Base-by-base conservation (phyloP, 2,113 vertebrate species). In the Oryzias woworae region DNA sequence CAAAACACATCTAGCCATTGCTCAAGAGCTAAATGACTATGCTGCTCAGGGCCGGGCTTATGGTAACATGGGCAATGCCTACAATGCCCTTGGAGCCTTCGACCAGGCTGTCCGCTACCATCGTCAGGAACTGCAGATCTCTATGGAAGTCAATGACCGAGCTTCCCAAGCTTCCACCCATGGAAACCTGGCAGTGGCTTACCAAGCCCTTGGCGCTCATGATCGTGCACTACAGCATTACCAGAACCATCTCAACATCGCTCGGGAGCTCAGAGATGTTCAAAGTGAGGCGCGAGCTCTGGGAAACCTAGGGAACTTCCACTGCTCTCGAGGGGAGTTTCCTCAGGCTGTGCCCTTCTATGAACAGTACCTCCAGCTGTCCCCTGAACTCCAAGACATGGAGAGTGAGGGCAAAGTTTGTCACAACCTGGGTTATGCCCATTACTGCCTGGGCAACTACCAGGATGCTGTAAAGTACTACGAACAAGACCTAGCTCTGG, bases 41-140 rank as follows among this genome's bases (percentile, higher is more conserved):
- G 96, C 95, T 0, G 96, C 96, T 53, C 96, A 98, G 71, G 96
- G 96, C 63, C 90, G 96, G 1, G 93, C 96, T 62, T 98, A 97
- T 0, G 96, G 96, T 20, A 98, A 98, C 86, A 98, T 98, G 96
- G 96, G 96, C 63, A 98, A 98, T 0, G 96, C 96, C 18, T 97
- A 96, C 75, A 97, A 96, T 0, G 96, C 96, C 0, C 92, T 98
- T 0, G 95, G 95, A 77, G 80, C 94, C 73, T 96, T 94, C 0
- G 96, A 98, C 82, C 96, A 97, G 87, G 96, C 96, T 0, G 95
- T 98, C 23, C 96, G 95, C 69, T 98, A 96, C 86, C 96, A 98
- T 31, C 94, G 96, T 8, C 96, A 98, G 86, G 96, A 98, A 82
- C 94, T 98, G 71, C 96, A 98, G 89, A 98, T 98, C 43, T 98